phyloP scores from a whole-genome alignment of 30 jellyfish, hydroid and myxozoan species.

The Rhopilema esculentum region DNA sequence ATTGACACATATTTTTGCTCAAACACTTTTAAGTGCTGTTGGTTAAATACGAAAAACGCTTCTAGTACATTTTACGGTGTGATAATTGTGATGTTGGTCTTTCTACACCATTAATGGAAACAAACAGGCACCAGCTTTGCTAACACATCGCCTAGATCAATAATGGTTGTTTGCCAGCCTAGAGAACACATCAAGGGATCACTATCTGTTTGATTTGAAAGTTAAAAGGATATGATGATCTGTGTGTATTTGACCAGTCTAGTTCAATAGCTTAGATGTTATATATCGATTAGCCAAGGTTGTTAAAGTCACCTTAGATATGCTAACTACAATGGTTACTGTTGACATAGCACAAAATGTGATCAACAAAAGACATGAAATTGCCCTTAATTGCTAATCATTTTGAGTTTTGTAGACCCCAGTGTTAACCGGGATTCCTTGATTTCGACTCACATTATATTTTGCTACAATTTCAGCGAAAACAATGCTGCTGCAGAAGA shows the following conservation, averaged over 20 bases:
- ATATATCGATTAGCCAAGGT: neutral
- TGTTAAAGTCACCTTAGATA: neutral
- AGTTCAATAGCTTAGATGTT: neutral
- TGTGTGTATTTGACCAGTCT: slow-evolving; percentile 1
- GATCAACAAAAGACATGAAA: neutral
- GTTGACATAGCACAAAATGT: neutral
- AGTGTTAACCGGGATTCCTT: neutral
- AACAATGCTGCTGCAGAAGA: too few relatives aligned
- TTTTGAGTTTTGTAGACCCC: neutral
- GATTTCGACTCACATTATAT: too few relatives aligned
- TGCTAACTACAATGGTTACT: neutral
- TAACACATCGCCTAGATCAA: neutral
- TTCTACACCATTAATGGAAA: neutral
- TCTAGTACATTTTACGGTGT: neutral
- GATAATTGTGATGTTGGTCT: neutral
- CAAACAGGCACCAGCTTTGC: neutral
- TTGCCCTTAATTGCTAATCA: neutral
- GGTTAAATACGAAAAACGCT: neutral
- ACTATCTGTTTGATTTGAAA: slow-evolving; percentile 13
- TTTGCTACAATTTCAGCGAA: too few relatives aligned
- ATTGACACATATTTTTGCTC: neutral
- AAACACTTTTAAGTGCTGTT: neutral
- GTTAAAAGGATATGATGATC: neutral
- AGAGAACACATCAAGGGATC: neutral
- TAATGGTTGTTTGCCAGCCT: neutral